Evolutionary conservation across 1,140 invertebrate species (phyloP).

Genomic region (Ooceraea biroi): DNA sequence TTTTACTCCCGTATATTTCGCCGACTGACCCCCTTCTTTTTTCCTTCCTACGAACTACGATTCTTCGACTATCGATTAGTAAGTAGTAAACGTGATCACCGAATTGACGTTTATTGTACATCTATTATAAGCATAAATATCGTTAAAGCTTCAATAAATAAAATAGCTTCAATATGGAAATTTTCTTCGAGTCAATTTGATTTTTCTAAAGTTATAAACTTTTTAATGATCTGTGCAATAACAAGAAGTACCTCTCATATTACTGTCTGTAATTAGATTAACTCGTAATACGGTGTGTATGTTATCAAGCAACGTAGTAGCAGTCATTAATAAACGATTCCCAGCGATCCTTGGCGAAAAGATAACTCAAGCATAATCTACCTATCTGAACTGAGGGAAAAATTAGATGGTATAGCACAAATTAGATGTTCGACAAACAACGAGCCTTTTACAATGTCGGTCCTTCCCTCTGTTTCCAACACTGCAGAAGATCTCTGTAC

Average conservation of each 20-base stretch:
- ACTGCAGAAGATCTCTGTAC: background rate
- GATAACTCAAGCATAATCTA: slow-evolving; percentile 11
- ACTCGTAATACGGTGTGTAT: background rate
- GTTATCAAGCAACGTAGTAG: background rate
- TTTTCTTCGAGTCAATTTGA: background rate
- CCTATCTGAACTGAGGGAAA: background rate
- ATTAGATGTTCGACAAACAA: slow-evolving; percentile 13
- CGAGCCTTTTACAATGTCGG: background rate
- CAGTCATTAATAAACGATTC: background rate
- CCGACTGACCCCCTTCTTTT: slow-evolving; percentile 20
- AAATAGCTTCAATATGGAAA: background rate
- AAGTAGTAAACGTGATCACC: background rate
- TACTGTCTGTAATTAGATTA: slow-evolving; percentile 7
- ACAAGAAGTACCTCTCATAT: background rate
- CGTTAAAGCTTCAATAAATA: background rate
- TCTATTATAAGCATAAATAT: background rate
- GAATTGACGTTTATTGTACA: background rate
- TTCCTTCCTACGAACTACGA: slow-evolving; percentile 1
- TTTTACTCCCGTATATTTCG: slow-evolving; percentile 36
- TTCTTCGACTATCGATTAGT: background rate
- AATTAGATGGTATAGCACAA: slow-evolving; percentile 25
- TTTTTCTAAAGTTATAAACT: too few relatives aligned
- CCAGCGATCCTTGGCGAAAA: background rate
- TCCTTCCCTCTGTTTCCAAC: background rate
- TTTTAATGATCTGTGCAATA: background rate